Percentiles rank a stretch among this genome's conserved stretches.
Evolutionary conservation across 2,888 invertebrate species (phyloP).

Genomic region (Melangyna quadrimaculata): DNA sequence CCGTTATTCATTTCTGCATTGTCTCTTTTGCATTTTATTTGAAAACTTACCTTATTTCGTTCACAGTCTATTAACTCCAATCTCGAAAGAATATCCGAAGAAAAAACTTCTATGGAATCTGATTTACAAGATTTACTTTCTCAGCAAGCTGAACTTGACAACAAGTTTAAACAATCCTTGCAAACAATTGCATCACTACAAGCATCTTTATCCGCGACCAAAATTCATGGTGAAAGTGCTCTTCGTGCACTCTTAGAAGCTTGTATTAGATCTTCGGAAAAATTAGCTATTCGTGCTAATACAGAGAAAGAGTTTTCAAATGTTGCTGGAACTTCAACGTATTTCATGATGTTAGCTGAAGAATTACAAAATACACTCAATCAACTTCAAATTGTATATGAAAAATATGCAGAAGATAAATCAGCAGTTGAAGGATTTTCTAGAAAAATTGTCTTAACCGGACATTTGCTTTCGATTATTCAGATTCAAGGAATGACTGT

Average conservation of each 20-base stretch:
- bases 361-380: conserved; percentile 73
- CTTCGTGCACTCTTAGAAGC: conserved; percentile 73
- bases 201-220: conserved; percentile 74
- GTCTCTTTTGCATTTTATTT: no score
- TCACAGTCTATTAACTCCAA: conserved; percentile 84
- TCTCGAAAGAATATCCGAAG: conserved; percentile 83
- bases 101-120: conserved; percentile 82
- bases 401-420: conserved; percentile 77
- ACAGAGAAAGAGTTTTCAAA: conserved; percentile 74
- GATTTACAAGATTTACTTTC: conserved; percentile 86
- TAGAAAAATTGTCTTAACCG: conserved; percentile 73
- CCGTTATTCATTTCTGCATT: no score
- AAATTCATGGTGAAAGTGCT: conserved; percentile 77
- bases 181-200: conserved; percentile 75
- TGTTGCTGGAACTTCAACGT: conserved; percentile 72
- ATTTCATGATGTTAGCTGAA: conserved; percentile 75
- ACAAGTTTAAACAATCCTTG: conserved; percentile 78
- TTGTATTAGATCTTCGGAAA: conserved; percentile 74
- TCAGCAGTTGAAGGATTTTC: conserved; percentile 75
- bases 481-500: conserved; percentile 89
- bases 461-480: conserved; percentile 84
- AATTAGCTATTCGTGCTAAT: conserved; percentile 73
- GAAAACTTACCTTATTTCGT: no score
- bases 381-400: conserved; percentile 73
- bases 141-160: conserved; percentile 86